Evolutionary conservation across 2,888 invertebrate genomes (phyloP).

Genomic region (Tigriopus californicus): DNA sequence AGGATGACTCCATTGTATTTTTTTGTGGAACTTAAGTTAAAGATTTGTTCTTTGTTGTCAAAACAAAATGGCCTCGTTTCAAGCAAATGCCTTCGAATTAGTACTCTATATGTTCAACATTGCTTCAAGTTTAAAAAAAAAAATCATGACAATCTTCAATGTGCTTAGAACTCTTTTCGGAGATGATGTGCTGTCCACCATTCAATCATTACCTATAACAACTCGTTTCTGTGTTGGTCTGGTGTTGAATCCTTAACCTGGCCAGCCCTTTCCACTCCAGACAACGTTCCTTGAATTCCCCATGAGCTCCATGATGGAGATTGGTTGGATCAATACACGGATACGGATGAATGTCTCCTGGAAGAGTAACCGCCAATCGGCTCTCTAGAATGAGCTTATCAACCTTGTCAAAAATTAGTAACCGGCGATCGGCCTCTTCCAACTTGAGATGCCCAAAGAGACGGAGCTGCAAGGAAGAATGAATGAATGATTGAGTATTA

Average conservation of each 20-base stretch:
- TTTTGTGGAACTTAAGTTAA: too few species aligned
- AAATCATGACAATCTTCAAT: too few species aligned
- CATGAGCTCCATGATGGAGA: not conserved
- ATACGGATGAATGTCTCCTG: constrained; percentile 4
- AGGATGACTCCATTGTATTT: too few species aligned
- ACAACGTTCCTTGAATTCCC: not conserved
- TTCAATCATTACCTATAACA: not conserved
- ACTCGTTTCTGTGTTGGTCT: not conserved
- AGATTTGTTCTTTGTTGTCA: too few species aligned
- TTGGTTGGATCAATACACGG: not conserved
- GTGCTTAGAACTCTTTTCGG: not conserved
- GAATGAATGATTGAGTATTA: too few species aligned
- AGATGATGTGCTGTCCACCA: not conserved
- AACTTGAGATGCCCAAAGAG: constrained; percentile 11
- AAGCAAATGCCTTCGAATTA: too few species aligned
- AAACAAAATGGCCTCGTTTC: too few species aligned
- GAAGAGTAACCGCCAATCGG: not conserved
- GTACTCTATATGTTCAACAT: too few species aligned
- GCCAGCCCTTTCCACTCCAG: constrained; percentile 10
- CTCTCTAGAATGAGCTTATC: not conserved
- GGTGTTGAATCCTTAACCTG: not conserved
- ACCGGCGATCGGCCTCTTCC: not conserved
- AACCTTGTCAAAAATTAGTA: not conserved
- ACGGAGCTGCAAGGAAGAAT: constrained; percentile 1
- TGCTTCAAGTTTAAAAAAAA: too few species aligned